Base-by-base conservation (phyloP, 2,113 vertebrate genomes). In the Sapajus apella region DNA sequence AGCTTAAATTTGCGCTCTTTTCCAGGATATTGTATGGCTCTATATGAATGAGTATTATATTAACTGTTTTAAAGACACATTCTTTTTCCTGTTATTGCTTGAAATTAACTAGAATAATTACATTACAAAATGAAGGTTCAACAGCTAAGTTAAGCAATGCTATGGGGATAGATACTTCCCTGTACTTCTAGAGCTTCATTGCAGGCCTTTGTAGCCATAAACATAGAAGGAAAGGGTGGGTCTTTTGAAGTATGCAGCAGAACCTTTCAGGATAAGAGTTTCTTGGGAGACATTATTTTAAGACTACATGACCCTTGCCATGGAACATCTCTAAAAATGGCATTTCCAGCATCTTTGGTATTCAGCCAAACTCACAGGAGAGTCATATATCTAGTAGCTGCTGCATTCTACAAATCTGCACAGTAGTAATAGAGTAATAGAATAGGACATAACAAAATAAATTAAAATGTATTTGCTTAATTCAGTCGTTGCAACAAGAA, bases 211-310 rank as follows among this genome's bases (percentile, higher is more conserved):
- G n/a, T 64, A 85, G n/a, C 35, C 27, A 86, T 61, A 50, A 73
- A 87, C 81, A 52, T 40, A 82, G 55, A 94, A 75, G 13, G 86
- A 25, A 64, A 82, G 10, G 35, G 18, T 8, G 21, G 12, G 35
- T 32, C 8, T 93, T 92, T 40, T 91, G 52, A 96, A 88, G 73
- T 90, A 83, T 94, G 86, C 64, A 58, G 72, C 61, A 83, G 92
- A 87, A 76, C 21, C 43, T 96, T 93, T 85, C 37, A 89, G 30
- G 9, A 86, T 76, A 43, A 86, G 50, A 5, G 25, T 43, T 95
- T 90, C 76, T 92, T 86, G 79, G 87, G 93, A 89, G 58, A 77
- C 68, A 55, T 89, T 84, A 80, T 68, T 91, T 95, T 81, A 76
- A 72, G 37, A 89, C 52, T 4, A 25, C 68, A 68, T n/a, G 64